phyloP scores from a whole-genome alignment of 1,140 invertebrate genomes.

The Callitettix versicolor region DNA sequence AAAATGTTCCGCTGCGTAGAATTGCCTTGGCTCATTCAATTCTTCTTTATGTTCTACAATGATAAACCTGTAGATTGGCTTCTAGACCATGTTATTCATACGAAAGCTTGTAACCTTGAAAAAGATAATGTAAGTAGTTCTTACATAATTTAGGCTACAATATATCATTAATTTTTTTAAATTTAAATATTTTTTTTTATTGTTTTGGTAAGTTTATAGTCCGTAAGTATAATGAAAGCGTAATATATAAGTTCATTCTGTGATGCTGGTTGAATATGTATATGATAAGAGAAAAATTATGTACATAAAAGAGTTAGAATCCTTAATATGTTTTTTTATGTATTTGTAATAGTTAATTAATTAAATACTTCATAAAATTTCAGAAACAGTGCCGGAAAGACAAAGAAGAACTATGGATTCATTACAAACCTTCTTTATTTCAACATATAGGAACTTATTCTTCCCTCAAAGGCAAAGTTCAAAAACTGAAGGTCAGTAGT shows the following conservation, averaged over 20 bases:
- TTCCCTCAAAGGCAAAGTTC: constrained; percentile 91
- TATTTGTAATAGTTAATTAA: constrained; percentile 9
- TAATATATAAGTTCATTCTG: too few relatives aligned
- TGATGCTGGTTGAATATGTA: too few relatives aligned
- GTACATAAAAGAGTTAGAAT: too few relatives aligned
- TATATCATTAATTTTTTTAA: too few relatives aligned
- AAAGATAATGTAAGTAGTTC: constrained; percentile 58
- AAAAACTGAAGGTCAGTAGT: constrained; percentile 76
- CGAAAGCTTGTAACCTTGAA: constrained; percentile 82
- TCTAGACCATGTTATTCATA: constrained; percentile 79
- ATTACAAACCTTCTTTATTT: constrained; percentile 87
- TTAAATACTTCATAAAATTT: constrained; percentile 28
- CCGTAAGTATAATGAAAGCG: too few relatives aligned
- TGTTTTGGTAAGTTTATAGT: too few relatives aligned
- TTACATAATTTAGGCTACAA: too few relatives aligned
- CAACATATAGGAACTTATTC: constrained; percentile 94
- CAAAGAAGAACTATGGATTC: constrained; percentile 70
- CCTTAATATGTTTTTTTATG: neutral
- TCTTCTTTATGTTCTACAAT: constrained; percentile 90
- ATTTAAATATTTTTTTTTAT: too few relatives aligned
- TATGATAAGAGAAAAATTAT: too few relatives aligned
- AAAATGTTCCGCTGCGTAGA: constrained; percentile 90
- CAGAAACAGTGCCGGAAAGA: constrained; percentile 80
- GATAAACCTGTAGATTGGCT: constrained; percentile 97
- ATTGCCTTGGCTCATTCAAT: constrained; percentile 79